Evolutionary conservation across 1,140 invertebrate genomes (phyloP).

Genomic region (Dendroctonus valens): DNA sequence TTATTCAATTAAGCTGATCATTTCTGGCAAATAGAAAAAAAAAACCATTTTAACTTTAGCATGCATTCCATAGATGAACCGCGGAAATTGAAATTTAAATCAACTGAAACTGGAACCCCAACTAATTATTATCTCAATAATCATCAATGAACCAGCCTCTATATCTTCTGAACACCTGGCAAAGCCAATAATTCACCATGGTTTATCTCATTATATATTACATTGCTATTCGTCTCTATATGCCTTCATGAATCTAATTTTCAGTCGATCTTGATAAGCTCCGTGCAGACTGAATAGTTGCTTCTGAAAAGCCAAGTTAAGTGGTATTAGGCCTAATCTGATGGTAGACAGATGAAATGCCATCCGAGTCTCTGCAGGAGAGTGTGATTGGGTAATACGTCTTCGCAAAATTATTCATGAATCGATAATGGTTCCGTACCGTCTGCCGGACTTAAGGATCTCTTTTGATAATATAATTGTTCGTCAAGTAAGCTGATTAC

Average conservation of each 20-base stretch:
- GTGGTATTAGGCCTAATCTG: constrained; percentile 44
- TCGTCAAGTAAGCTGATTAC: constrained; percentile 15
- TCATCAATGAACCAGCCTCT: constrained; percentile 2
- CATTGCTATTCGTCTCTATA: constrained; percentile 23
- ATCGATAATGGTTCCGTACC: constrained; percentile 17
- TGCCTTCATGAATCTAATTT: constrained; percentile 38
- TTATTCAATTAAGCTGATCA: not conserved
- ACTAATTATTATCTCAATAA: not conserved
- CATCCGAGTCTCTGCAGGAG: constrained; percentile 37
- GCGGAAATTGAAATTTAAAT: not conserved
- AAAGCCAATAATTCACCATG: constrained; percentile 26
- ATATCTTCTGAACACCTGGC: constrained; percentile 20
- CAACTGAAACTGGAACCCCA: not conserved
- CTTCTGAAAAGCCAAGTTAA: constrained; percentile 40
- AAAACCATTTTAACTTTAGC: not conserved
- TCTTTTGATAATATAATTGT: not conserved
- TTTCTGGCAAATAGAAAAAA: not conserved
- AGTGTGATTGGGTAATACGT: constrained; percentile 42
- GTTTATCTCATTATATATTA: constrained; percentile 25
- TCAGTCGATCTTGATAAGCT: constrained; percentile 42
- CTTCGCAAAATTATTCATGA: constrained; percentile 47
- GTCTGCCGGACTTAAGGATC: constrained; percentile 2
- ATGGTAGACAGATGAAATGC: constrained; percentile 41
- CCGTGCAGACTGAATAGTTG: constrained; percentile 35
- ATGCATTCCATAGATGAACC: not conserved